Evolutionary conservation across 1,140 invertebrate species (phyloP).

Genomic region (Armadillidium nasatum): DNA sequence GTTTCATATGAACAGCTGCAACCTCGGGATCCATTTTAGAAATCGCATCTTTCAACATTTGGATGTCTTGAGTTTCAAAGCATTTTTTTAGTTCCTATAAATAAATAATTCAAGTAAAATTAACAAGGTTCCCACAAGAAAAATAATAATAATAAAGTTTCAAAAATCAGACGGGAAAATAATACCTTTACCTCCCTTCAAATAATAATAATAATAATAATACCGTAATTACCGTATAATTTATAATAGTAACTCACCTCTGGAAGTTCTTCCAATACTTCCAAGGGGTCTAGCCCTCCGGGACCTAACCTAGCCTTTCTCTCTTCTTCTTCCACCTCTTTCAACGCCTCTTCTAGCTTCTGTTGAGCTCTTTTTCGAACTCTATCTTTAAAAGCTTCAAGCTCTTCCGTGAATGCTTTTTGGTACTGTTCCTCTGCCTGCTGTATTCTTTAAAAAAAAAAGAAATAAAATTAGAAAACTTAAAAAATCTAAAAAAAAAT

Average conservation of each 20-base stretch:
- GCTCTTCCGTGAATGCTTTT: slow-evolving; percentile 90
- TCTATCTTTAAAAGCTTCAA: slow-evolving; percentile 80
- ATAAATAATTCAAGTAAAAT: too few species aligned
- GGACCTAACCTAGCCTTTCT: slow-evolving; percentile 81
- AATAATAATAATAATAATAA: too few species aligned
- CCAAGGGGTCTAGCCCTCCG: slow-evolving; percentile 92
- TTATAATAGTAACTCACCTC: slow-evolving; percentile 57
- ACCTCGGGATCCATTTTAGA: slow-evolving; percentile 82
- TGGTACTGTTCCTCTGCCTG: slow-evolving; percentile 85
- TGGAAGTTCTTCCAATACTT: slow-evolving; percentile 92
- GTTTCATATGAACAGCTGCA: slow-evolving; percentile 90
- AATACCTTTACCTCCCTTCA: too few species aligned
- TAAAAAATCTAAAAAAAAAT: neutral
- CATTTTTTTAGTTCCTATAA: slow-evolving; percentile 58
- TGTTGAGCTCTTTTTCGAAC: slow-evolving; percentile 80
- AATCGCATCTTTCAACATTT: slow-evolving; percentile 80
- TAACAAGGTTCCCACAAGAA: too few species aligned
- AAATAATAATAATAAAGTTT: too few species aligned
- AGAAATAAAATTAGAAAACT: neutral
- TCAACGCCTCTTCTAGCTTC: slow-evolving; percentile 76
- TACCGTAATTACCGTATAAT: too few species aligned
- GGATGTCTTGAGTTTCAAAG: slow-evolving; percentile 79
- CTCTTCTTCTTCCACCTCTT: slow-evolving; percentile 77
- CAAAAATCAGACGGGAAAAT: too few species aligned
- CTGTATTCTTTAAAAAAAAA: slow-evolving; percentile 68